A percentile compares a stretch with the other conserved stretches of the same genome.
Evolutionary conservation across 1,140 invertebrate genomes (phyloP).

Genomic region (Mylabris phalerata): DNA sequence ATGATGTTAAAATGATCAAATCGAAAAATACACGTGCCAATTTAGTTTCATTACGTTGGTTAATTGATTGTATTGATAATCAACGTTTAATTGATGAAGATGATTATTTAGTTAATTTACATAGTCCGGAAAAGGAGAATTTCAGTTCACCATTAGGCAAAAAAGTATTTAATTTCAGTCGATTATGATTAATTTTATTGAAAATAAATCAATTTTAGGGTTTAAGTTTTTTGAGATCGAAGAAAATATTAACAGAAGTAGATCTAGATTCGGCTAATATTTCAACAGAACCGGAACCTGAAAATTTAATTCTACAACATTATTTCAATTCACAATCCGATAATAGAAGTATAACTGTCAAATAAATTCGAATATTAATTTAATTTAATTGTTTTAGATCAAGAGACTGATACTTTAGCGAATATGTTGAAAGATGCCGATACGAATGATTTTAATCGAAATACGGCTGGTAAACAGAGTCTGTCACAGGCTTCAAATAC

Average conservation of each 20-base stretch:
- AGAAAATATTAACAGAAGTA: constrained; percentile 16
- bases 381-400: neutral
- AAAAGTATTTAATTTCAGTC: constrained; percentile 39
- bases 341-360: neutral
- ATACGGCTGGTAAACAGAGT: too few species aligned
- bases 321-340: constrained; percentile 18
- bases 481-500: neutral
- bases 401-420: neutral
- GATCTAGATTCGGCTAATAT: constrained; percentile 3
- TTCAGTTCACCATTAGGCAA: constrained; percentile 58
- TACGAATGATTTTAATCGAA: neutral
- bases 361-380: neutral
- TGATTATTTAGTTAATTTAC: constrained; percentile 39
- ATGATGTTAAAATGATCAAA: constrained; percentile 45
- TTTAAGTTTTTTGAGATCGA: constrained; percentile 22
- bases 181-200: constrained; percentile 1
- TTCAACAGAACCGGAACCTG: constrained; percentile 1
- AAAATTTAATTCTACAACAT: constrained; percentile 20
- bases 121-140: constrained; percentile 31
- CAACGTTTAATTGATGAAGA: constrained; percentile 54
- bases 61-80: constrained; percentile 62
- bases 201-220: constrained; percentile 10
- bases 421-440: neutral
- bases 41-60: constrained; percentile 64
- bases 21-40: constrained; percentile 42